Evolutionary conservation across 2,113 vertebrate species (phyloP).

Genomic region (Alexandromys fortis): DNA sequence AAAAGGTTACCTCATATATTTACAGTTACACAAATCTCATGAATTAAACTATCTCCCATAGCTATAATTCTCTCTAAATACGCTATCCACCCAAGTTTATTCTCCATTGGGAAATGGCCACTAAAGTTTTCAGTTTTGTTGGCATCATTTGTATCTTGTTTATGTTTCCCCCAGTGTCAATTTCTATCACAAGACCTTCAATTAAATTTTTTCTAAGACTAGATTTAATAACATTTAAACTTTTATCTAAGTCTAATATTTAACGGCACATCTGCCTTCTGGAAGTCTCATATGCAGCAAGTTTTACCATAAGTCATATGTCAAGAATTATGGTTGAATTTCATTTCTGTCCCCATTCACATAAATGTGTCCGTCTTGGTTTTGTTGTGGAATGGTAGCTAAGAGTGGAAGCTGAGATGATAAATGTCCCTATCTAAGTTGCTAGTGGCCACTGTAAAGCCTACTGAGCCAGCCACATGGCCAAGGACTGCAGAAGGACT

Average conservation of each 20-base stretch:
- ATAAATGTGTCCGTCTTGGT: slow-evolving; percentile 54
- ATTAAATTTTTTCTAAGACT: neutral
- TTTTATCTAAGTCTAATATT: neutral
- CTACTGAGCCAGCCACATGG: slow-evolving; percentile 63
- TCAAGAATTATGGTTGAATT: slow-evolving; percentile 10
- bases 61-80: neutral
- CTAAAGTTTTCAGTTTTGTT: neutral
- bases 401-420: slow-evolving; percentile 60
- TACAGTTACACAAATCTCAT: slow-evolving; percentile 34
- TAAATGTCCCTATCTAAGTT: slow-evolving; percentile 81
- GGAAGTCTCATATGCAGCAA: neutral
- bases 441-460: slow-evolving; percentile 82
- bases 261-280: neutral
- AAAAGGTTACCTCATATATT: slow-evolving; percentile 78
- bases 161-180: neutral
- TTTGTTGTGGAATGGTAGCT: slow-evolving; percentile 63
- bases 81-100: slow-evolving; percentile 18
- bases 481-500: slow-evolving; percentile 81
- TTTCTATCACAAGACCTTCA: slow-evolving; percentile 22
- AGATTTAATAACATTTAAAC: slow-evolving; percentile 33
- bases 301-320: neutral
- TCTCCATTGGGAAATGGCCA: slow-evolving; percentile 36
- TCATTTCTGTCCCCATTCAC: neutral
- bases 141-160: neutral
- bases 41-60: slow-evolving; percentile 22